Conservation (phyloP, 2,888 invertebrate genomes). For the Isoperla grammatica region DNA sequence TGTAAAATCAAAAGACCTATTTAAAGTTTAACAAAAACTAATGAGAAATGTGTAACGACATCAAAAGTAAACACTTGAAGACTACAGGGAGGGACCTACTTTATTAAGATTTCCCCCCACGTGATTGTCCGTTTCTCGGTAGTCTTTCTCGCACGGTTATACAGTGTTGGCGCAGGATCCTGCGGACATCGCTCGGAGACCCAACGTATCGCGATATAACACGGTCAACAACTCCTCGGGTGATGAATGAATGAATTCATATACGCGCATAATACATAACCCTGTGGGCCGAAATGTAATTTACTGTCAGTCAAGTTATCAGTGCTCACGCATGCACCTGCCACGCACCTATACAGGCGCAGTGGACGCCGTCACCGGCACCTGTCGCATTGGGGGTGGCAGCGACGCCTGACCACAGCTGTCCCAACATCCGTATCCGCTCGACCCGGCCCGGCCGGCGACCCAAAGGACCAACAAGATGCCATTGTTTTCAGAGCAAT, state of each 20-base stretch:
- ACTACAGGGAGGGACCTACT: too few relatives aligned
- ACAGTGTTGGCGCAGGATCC: too few relatives aligned
- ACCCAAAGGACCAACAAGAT: too few relatives aligned
- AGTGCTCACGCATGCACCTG: not conserved
- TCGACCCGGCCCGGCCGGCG: too few relatives aligned
- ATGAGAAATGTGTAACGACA: too few relatives aligned
- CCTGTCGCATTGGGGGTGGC: slow-evolving; percentile 12
- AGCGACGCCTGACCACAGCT: not conserved
- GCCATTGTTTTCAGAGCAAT: too few relatives aligned
- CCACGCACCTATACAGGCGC: not conserved
- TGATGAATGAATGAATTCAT: slow-evolving; percentile 11
- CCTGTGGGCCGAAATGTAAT: not conserved
- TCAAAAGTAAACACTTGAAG: too few relatives aligned
- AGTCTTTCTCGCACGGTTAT: too few relatives aligned
- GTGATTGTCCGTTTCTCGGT: too few relatives aligned
- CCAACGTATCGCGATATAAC: not conserved
- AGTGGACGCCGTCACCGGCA: not conserved
- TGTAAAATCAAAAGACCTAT: too few relatives aligned
- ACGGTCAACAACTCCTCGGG: not conserved
- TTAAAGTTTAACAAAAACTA: too few relatives aligned
- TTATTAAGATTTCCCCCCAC: too few relatives aligned
- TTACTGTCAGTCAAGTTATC: slow-evolving; percentile 7
- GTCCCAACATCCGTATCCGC: slow-evolving; percentile 6
- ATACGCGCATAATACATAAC: not conserved
- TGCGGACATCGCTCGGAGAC: not conserved